Conservation (phyloP, 2,113 vertebrate species). For the Xerus inauris region DNA sequence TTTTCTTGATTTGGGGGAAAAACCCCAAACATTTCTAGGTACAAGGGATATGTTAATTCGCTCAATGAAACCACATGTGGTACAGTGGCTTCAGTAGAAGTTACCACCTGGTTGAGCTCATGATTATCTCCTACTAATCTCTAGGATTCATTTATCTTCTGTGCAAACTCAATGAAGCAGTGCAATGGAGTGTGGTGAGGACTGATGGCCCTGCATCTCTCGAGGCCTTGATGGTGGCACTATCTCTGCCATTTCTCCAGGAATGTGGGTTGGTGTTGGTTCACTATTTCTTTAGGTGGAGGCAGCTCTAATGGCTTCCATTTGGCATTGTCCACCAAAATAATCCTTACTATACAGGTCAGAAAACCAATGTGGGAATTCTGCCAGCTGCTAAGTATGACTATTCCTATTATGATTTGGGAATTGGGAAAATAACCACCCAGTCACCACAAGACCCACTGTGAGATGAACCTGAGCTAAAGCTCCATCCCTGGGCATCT, state of each 20-base stretch:
- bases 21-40: neutral
- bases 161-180: neutral
- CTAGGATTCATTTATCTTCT: neutral
- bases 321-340: neutral
- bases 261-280: neutral
- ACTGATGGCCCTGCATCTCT: neutral
- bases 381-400: neutral
- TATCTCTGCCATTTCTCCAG: neutral
- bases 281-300: neutral
- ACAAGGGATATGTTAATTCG: neutral
- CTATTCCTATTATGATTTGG: neutral
- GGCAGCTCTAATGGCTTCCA: neutral
- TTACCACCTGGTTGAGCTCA: neutral
- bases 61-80: neutral
- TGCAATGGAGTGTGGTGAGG: neutral
- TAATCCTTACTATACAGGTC: neutral
- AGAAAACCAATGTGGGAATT: neutral
- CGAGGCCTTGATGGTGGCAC: too few species aligned
- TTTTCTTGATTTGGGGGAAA: neutral
- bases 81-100: neutral
- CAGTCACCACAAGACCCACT: fast-evolving
- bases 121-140: neutral
- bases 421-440: neutral
- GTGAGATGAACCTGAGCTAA: neutral
- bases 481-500: too few species aligned